Base-by-base conservation (phyloP, 2,888 invertebrate genomes). In the Lithophane leautieri region DNA sequence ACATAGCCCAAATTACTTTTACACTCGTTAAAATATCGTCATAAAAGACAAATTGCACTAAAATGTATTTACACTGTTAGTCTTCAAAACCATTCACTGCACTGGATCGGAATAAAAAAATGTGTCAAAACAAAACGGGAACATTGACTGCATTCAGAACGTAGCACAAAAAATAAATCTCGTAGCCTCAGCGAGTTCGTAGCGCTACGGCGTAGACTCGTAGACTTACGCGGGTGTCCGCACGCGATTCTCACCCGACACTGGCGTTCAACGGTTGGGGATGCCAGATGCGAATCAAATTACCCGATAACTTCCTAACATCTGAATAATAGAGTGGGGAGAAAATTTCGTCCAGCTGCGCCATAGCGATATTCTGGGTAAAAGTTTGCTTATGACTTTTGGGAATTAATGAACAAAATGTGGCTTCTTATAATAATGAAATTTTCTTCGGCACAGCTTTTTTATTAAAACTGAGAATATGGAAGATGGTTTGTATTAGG, bases 181-280 rank as follows among this genome's bases (percentile, higher is more conserved):
- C 79, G 80, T 82, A 83, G 82, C 80, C 88, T 89, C 88, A 89
- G 87, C 89, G 91, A 88, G 88, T 79, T 81, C 88, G 91, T 89
- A 90, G 88, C 89, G 89, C 90, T 91, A 91, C 92, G 91, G 79
- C 91, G 94, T 91, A 91, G 90, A 85, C 81, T 86, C 91, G 93
- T 91, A 91, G 89, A 85, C 79, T 86, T 82, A 90, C 91, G 91
- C 92, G 93, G 83, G 91, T 89, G 90, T 79, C 90, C 84, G 88
- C 90, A 87, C 83, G 80, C 87, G 88, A 79, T 76, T 80, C 83
- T 85, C 84, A 84, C 87, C 89, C 87, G 79, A 87, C 82, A 93
- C 94, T 94, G 93, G 81, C 88, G 89, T 82, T 84, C 86, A 78
- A 77, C 80, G 83, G 80, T 50, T 83, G 65, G 93, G 88, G 93